Conservation (phyloP, 2,113 vertebrate species). For the Caranx ignobilis region DNA sequence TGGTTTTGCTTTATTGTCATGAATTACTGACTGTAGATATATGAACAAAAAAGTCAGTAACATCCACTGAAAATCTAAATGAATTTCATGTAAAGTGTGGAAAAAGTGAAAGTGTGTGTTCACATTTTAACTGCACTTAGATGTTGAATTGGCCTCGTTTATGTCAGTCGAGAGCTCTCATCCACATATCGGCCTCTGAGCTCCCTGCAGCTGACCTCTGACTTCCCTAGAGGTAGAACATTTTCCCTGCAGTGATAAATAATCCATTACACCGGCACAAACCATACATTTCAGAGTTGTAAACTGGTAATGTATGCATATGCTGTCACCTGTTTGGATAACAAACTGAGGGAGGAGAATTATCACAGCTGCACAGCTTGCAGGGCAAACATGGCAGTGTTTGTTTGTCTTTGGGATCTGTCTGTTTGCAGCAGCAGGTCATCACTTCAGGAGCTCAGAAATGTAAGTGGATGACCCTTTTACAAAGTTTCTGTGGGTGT, state of each 20-base stretch:
- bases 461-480: slow-evolving; percentile 50
- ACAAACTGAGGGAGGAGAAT: slow-evolving; percentile 49
- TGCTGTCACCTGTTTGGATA: slow-evolving; percentile 57
- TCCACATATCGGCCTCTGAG: not conserved
- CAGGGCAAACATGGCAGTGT: slow-evolving; percentile 66
- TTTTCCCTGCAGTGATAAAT: not conserved
- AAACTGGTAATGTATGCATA: slow-evolving; percentile 40
- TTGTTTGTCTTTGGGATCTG: slow-evolving; percentile 68
- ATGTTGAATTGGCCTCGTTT: not conserved
- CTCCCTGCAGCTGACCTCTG: slow-evolving; percentile 8
- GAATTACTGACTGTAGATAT: too few species aligned
- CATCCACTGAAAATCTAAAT: too few species aligned
- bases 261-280: slow-evolving; percentile 8
- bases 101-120: too few species aligned
- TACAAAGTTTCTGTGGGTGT: slow-evolving; percentile 41
- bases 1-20: too few species aligned
- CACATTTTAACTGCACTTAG: not conserved
- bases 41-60: too few species aligned
- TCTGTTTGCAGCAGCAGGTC: slow-evolving; percentile 61
- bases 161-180: not conserved
- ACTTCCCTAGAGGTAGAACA: not conserved
- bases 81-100: too few species aligned
- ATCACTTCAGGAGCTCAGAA: slow-evolving; percentile 53
- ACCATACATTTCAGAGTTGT: not conserved
- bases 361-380: slow-evolving; percentile 72